Evolutionary conservation across 37 sponge, comb jelly and placozoan genomes (phyloP), one percentile per base, ranked within the genome.

Genomic region (Petrosia ficiformis): DNA sequence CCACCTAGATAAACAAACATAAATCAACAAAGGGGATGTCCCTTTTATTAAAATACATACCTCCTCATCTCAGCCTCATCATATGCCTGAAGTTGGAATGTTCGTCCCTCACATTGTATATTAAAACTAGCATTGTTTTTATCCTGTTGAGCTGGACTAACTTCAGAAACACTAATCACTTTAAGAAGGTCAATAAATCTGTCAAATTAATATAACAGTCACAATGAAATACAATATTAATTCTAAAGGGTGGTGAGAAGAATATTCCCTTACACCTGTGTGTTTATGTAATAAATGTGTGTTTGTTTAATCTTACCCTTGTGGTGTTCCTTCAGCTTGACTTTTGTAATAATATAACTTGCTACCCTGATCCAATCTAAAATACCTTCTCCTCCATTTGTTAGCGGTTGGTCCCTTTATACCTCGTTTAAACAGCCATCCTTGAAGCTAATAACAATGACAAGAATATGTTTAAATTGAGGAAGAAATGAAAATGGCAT

Each of bases 361-460:
- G 39, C 79, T 71, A 35, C 84, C 89, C 44, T 84, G 74, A 60
- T 81, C 88, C 5, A 76, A 77, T n/a, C 78, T 58, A 80, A 92
- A 92, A 82, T 80, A 92, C 28, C 93, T 58, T 41, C 88, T 76
- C 38, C 93, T 75, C 78, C 77, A 92, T 24, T 74, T 52, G 65
- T 65, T 80, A 11, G 85, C 89, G 1, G 93, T 92, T 28, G 85
- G 88, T 24, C 93, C 93, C 36, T 65, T 80, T 8, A 80, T 58
- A 1, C 93, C 93, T 75, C 81, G 59, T 75, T 92, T 92, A 16
- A 48, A 73, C 74, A 92, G 59, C 82, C 81, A 92, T 0, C 93
- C 93, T 59, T 69, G 64, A 22, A 86, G 60, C 81, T 86, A 37
- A 3, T 14, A 59, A 0, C 3, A 30, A 35, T 11, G 35, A 8